Base-by-base conservation (phyloP, 2,113 vertebrate species). In the Cygnus buccinator region DNA sequence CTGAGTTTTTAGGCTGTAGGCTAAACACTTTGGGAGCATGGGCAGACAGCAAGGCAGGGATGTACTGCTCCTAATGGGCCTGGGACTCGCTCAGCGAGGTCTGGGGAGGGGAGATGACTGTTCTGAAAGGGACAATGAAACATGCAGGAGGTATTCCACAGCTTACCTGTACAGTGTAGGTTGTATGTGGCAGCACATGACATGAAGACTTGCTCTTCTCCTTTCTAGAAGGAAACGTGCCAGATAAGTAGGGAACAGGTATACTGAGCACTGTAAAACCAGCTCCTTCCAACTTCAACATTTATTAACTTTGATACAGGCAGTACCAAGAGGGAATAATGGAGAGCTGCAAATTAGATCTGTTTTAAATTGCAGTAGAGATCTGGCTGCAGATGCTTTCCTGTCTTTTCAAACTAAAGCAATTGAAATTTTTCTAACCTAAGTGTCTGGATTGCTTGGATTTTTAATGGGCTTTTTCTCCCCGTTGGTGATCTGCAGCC, bases 61-160 rank as follows among this genome's bases (percentile, higher is more conserved):
- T 19, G 22, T 3, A 3, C 29, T 41, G 37, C 33, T 22, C 25
- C 29, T 33, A 2, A 3, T 17, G 9, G 21, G 26, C 6, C 1
- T 50, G 48, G 43, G 61, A 7, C 23, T 67, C 19, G 13, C 25
- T 46, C 33, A 87, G 19, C 16, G 13, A 68, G 48, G 25, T 39
- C 41, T 67, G 41, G 28, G 20, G 25, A 41, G 20, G 33, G 54
- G 23, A 67, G 33, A 12, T 39, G 67, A 10, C 22, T 63, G 1
- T 43, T 57, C 43, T 39, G 65, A 65, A 71, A 72, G 20, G 33
- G 35, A 13, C 26, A 46, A 22, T 35, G 72, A 57, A 68, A 50
- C 1, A 1, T 31, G 57, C 43, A 59, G 82, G 43, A 68, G 33
- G 11, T 29, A 46, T 46, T 44, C 37, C 43, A 43, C 8, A 37